Conservation (phyloP, 2,113 vertebrate species). For the Semnornis frantzii region DNA sequence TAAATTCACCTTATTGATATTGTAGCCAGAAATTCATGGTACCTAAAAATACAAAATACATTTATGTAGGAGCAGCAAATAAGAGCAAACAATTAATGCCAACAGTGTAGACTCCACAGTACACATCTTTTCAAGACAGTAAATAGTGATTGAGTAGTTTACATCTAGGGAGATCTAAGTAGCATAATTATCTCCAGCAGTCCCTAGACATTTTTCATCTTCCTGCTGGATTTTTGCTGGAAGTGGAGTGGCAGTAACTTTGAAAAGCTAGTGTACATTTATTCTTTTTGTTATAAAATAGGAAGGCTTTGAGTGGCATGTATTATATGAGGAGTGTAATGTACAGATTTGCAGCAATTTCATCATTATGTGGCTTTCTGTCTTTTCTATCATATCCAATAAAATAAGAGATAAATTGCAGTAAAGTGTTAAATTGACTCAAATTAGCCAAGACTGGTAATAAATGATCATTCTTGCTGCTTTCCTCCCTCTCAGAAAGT, state of each 20-base stretch:
- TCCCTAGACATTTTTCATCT: neutral
- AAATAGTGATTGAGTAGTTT: neutral
- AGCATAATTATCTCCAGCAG: neutral
- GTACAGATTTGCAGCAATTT: neutral
- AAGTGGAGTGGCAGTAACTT: neutral
- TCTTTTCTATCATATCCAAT: neutral
- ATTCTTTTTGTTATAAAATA: neutral
- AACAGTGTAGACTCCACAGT: neutral
- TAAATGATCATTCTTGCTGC: neutral
- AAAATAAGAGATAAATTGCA: neutral
- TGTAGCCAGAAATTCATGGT: neutral
- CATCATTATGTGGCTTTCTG: neutral
- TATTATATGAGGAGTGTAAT: neutral
- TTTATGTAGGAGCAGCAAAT: neutral
- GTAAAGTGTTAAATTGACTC: constrained; percentile 4
- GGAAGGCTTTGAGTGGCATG: neutral
- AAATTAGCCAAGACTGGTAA: neutral
- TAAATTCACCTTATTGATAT: neutral
- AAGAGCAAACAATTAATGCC: neutral
- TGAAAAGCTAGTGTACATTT: neutral
- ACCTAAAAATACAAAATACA: neutral
- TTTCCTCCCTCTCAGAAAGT: neutral
- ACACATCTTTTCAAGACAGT: neutral
- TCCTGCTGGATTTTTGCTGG: neutral
- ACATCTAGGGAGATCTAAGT: too few species aligned